phyloP scores from a whole-genome alignment of 2,888 invertebrate genomes.

The Eilema caniola region DNA sequence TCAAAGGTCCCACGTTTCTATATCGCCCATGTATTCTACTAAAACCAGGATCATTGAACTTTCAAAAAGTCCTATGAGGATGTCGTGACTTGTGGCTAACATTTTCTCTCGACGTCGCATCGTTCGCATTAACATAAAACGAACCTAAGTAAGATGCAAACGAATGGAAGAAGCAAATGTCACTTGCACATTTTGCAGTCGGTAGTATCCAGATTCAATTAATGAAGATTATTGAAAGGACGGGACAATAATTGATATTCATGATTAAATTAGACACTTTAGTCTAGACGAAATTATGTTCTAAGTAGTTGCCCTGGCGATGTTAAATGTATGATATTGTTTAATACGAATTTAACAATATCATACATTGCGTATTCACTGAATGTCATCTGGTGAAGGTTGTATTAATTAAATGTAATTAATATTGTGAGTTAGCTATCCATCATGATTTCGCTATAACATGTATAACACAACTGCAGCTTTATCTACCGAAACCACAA shows the following conservation, averaged over 20 bases:
- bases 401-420: neutral
- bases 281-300: slow-evolving; percentile 48
- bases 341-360: slow-evolving; percentile 6
- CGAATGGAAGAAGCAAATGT: slow-evolving; percentile 43
- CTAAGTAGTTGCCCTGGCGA: slow-evolving; percentile 28
- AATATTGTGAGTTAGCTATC: neutral
- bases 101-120: slow-evolving; percentile 17
- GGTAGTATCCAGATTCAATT: slow-evolving; percentile 35
- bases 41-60: neutral
- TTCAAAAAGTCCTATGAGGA: neutral
- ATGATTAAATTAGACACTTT: slow-evolving; percentile 56
- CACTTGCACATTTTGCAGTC: slow-evolving; percentile 39
- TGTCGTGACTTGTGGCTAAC: neutral
- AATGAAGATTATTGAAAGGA: slow-evolving; percentile 36
- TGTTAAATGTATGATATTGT: neutral
- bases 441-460: too few relatives aligned
- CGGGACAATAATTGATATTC: slow-evolving; percentile 52
- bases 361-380: neutral
- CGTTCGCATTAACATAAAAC: slow-evolving; percentile 39
- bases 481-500: too few relatives aligned
- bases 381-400: neutral
- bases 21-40: neutral
- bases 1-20: neutral
- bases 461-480: too few relatives aligned
- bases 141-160: slow-evolving; percentile 41